Conservation (phyloP, 2,797 vertebrate genomes). For the Alauda arvensis region DNA sequence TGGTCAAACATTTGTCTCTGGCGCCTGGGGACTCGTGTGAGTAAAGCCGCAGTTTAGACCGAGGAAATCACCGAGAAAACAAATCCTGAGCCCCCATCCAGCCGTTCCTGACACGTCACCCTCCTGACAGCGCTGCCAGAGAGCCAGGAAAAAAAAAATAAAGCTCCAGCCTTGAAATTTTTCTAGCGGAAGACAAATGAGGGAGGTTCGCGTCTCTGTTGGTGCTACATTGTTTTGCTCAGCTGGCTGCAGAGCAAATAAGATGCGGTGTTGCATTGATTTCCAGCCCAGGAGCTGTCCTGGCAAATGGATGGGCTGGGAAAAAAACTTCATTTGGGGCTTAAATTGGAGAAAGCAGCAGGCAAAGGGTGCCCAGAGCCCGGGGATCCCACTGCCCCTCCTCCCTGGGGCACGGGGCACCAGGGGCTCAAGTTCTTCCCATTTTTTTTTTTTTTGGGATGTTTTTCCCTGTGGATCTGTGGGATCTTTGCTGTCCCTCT, state of each 20-base stretch:
- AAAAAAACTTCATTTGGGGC: constrained; percentile 14
- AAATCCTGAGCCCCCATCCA: background rate
- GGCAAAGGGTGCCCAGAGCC: background rate
- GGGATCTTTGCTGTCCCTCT: background rate
- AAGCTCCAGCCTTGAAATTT: constrained; percentile 22
- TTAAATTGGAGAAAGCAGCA: background rate
- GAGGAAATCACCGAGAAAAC: background rate
- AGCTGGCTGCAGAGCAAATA: constrained; percentile 52
- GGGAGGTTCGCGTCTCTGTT: constrained; percentile 45
- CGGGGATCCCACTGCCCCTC: fast-evolving
- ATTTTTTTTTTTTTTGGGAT: background rate
- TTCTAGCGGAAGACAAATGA: constrained; percentile 50
- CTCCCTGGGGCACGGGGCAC: background rate
- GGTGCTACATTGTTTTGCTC: constrained; percentile 48
- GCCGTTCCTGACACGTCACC: background rate
- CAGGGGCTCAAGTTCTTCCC: fast-evolving
- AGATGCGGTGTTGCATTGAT: constrained; percentile 18
- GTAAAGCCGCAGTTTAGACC: constrained; percentile 5
- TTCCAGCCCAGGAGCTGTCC: constrained; percentile 28
- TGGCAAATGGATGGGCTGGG: background rate
- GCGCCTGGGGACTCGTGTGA: background rate
- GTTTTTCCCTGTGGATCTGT: fast-evolving
- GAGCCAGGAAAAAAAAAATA: background rate
- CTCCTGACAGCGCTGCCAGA: constrained; percentile 14
- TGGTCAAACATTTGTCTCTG: constrained; percentile 25